Conservation (phyloP, 2,797 vertebrate genomes). For the Rhincodon typus region DNA sequence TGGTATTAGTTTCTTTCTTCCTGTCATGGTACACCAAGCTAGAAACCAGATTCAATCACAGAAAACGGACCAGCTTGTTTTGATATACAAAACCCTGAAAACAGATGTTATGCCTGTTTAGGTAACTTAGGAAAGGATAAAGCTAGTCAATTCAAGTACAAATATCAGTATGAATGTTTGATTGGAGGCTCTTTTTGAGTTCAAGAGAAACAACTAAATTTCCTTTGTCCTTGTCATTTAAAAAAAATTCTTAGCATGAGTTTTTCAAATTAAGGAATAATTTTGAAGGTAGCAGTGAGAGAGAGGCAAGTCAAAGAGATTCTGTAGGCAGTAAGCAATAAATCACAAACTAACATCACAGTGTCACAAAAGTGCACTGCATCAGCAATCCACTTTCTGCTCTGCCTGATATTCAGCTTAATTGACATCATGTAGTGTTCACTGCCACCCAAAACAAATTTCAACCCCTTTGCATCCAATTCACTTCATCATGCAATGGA, state of each 20-base stretch:
- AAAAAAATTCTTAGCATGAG: not conserved
- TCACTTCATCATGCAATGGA: not conserved
- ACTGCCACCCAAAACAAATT: not conserved
- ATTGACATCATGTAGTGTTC: no score
- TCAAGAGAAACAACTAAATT: not conserved
- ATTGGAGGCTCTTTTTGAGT: not conserved
- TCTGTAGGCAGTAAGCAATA: not conserved
- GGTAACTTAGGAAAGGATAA: not conserved
- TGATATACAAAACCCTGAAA: not conserved
- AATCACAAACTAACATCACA: not conserved
- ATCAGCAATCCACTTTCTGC: not conserved
- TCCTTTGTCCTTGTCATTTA: not conserved
- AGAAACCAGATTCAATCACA: slow-evolving; percentile 9
- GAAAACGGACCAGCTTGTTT: not conserved
- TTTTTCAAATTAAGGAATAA: not conserved
- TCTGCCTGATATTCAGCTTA: not conserved
- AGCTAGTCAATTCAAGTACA: not conserved
- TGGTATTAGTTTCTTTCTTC: not conserved
- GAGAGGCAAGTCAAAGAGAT: not conserved
- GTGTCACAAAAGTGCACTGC: not conserved
- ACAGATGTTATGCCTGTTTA: not conserved
- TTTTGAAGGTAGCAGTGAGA: not conserved
- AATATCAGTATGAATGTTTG: not conserved
- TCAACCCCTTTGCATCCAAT: not conserved
- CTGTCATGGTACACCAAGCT: not conserved